Evolutionary conservation across 2,113 vertebrate species (phyloP).

Genomic region (Vombatus ursinus): DNA sequence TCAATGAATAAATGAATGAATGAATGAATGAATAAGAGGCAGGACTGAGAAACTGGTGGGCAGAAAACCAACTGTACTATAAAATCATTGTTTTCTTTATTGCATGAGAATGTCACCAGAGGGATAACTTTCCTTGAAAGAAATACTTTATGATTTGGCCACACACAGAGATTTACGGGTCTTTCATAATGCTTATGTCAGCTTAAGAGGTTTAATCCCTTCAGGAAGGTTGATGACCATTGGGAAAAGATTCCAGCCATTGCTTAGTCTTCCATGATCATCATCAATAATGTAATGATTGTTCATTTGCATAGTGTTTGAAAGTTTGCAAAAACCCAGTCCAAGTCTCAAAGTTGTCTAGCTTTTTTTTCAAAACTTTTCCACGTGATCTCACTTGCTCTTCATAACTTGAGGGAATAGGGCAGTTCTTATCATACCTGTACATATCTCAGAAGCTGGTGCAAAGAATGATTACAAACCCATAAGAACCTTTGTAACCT

Average conservation of each 20-base stretch:
- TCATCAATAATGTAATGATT: not conserved
- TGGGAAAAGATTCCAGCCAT: not conserved
- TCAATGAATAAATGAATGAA: constrained; percentile 1
- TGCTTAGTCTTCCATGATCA: not conserved
- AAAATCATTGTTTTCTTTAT: not conserved
- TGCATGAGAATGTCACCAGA: not conserved
- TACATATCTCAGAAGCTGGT: not conserved
- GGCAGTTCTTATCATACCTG: not conserved
- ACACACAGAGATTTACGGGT: not conserved
- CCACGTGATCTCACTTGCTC: not conserved
- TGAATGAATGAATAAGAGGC: not conserved
- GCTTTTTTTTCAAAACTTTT: not conserved
- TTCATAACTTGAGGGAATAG: not conserved
- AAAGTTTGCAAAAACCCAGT: too few species aligned
- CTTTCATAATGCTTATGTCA: not conserved
- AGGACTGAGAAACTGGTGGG: not conserved
- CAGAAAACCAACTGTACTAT: not conserved
- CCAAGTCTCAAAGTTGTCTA: not conserved
- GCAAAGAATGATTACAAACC: not conserved
- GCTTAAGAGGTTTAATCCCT: not conserved
- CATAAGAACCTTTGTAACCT: not conserved
- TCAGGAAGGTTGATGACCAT: not conserved
- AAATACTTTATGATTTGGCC: not conserved
- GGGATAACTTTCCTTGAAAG: not conserved
- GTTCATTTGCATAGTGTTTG: not conserved